phyloP scores from a whole-genome alignment of 2,797 vertebrate genomes.

The Syngnathus acus region DNA sequence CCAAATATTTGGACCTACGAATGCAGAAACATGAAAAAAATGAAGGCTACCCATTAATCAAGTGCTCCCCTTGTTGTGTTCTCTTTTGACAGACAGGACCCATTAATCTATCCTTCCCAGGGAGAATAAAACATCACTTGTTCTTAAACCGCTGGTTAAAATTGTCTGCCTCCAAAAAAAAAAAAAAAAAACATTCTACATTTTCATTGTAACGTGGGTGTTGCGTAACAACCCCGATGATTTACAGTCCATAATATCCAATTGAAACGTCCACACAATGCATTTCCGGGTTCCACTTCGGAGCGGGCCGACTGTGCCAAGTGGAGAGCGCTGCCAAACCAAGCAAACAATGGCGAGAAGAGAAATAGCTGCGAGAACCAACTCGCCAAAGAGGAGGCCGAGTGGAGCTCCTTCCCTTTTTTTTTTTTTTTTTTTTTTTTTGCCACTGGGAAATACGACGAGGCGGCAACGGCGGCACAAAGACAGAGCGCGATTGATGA shows the following conservation, averaged over 20 bases:
- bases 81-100: background rate
- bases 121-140: background rate
- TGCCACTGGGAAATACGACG: constrained; percentile 40
- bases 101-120: background rate
- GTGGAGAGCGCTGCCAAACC: constrained; percentile 32
- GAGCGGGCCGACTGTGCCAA: constrained; percentile 26
- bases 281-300: constrained; percentile 37
- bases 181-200: background rate
- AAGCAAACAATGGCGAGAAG: constrained; percentile 33
- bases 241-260: constrained; percentile 9
- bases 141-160: background rate
- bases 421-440: constrained; percentile 1
- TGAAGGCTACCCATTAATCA: background rate
- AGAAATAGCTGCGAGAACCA: constrained; percentile 27
- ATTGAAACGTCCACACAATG: constrained; percentile 25
- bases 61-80: background rate
- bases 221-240: background rate
- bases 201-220: background rate
- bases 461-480: constrained; percentile 23
- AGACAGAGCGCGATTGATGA: constrained; percentile 45
- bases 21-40: constrained; percentile 22
- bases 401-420: constrained; percentile 16
- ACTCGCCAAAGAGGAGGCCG: constrained; percentile 5
- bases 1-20: constrained; percentile 94
- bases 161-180: background rate